Conservation (phyloP, 2,797 vertebrate species). For the Cirrhinus molitorella region DNA sequence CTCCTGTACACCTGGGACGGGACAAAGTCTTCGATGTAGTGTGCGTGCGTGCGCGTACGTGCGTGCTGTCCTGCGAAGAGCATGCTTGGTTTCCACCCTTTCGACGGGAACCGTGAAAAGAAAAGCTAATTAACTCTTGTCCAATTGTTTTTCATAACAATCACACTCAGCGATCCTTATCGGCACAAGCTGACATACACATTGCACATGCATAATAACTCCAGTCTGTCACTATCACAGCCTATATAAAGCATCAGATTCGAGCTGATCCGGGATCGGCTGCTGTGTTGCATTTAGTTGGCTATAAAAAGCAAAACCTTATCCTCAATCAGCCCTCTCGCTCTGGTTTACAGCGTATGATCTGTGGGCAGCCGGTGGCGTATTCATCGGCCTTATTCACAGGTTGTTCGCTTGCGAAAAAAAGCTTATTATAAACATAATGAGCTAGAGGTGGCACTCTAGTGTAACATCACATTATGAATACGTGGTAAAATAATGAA, state of each 20-base stretch:
- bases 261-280: constrained; percentile 13
- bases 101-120: constrained; percentile 47
- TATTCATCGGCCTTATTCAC: constrained; percentile 7
- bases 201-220: constrained; percentile 17
- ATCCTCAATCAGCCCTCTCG: constrained; percentile 6
- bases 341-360: constrained; percentile 3
- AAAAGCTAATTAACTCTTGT: constrained; percentile 58
- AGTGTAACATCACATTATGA: neutral
- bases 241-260: constrained; percentile 1
- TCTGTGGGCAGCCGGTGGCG: constrained; percentile 12
- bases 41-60: constrained; percentile 57
- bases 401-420: constrained; percentile 6
- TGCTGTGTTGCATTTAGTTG: neutral
- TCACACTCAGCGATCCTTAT: constrained; percentile 35
- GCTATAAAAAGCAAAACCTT: constrained; percentile 18
- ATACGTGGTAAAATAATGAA: constrained; percentile 6
- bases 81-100: constrained; percentile 44
- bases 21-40: constrained; percentile 68
- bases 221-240: constrained; percentile 7
- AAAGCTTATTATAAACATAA: constrained; percentile 14
- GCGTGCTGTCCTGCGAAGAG: constrained; percentile 42
- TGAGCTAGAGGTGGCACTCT: constrained; percentile 24
- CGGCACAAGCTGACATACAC: constrained; percentile 16
- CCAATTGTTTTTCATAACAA: constrained; percentile 28
- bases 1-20: constrained; percentile 78